Conservation (phyloP, 2,888 invertebrate species). For the Chironomus riparius region DNA sequence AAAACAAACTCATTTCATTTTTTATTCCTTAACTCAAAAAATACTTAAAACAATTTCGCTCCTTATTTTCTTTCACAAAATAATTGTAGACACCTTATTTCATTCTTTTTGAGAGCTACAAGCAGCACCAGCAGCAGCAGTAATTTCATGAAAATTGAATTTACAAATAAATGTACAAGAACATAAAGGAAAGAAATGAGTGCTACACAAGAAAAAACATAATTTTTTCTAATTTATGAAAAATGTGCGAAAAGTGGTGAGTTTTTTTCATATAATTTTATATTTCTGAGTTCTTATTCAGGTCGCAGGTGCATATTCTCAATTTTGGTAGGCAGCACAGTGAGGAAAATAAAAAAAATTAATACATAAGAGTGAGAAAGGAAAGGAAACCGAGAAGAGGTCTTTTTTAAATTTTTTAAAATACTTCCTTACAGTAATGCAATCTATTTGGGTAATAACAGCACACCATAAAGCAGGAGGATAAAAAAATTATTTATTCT, state of each 20-base stretch:
- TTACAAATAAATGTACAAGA: background rate
- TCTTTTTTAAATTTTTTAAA: slow-evolving; percentile 24
- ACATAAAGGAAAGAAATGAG: background rate
- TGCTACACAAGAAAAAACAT: background rate
- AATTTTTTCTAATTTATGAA: slow-evolving; percentile 22
- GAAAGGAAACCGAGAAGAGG: background rate
- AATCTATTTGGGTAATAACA: background rate
- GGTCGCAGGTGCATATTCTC: slow-evolving; percentile 17
- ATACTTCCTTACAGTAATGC: slow-evolving; percentile 6
- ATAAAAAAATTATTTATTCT: background rate
- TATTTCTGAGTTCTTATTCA: slow-evolving; percentile 19
- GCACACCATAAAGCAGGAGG: background rate
- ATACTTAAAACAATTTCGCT: too few species aligned
- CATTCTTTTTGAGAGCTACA: background rate
- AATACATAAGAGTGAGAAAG: background rate
- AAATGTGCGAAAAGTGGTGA: slow-evolving; percentile 26
- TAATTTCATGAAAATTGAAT: background rate
- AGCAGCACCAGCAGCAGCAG: background rate
- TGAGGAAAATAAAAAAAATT: background rate
- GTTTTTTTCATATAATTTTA: background rate
- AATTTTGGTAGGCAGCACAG: background rate
- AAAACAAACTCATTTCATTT: background rate
- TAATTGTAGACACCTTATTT: background rate
- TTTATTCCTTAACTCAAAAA: background rate
- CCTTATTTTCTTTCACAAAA: too few species aligned